phyloP scores from a whole-genome alignment of 2,888 invertebrate species.

The Heteromyza rotundicornis region DNA sequence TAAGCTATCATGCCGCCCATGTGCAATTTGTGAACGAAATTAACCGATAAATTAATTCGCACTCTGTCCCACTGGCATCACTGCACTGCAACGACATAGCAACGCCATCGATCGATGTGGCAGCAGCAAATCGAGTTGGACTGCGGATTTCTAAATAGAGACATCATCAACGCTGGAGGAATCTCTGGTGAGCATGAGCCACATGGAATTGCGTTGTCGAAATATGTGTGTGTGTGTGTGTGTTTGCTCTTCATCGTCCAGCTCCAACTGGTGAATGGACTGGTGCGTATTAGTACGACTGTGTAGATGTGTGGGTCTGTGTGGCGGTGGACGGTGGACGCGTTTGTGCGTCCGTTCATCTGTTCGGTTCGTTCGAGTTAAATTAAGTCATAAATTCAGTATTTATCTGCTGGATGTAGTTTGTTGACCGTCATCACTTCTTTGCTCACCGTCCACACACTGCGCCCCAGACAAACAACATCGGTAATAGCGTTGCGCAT shows the following conservation, averaged over 20 bases:
- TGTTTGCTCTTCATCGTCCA: background rate
- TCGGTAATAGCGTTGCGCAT: background rate
- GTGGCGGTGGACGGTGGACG: background rate
- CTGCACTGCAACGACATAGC: conserved; percentile 7
- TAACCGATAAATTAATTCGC: conserved; percentile 59
- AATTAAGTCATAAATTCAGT: conserved; percentile 63
- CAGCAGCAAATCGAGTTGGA: conserved; percentile 20
- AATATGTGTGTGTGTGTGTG: conserved; percentile 28
- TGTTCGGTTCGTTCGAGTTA: conserved; percentile 48
- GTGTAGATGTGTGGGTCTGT: background rate
- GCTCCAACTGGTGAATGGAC: background rate
- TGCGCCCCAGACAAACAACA: background rate
- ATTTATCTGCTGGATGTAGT: conserved; percentile 60
- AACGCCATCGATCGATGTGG: conserved; percentile 7
- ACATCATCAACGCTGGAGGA: conserved; percentile 27
- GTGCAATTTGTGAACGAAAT: conserved; percentile 59
- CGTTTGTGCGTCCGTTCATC: conserved; percentile 17
- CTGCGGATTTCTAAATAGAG: conserved; percentile 31
- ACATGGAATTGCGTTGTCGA: conserved; percentile 21
- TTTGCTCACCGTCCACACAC: conserved; percentile 12
- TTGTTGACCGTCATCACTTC: conserved; percentile 57
- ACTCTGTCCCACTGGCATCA: conserved; percentile 20
- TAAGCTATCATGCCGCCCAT: conserved; percentile 48
- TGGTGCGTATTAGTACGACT: too few species aligned
- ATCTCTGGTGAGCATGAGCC: background rate